These are phyloP conservation scores for Zaprionus ornatus DNA, from an alignment of 1,140 invertebrate genomes.

Conservation along the genomic window DNA sequence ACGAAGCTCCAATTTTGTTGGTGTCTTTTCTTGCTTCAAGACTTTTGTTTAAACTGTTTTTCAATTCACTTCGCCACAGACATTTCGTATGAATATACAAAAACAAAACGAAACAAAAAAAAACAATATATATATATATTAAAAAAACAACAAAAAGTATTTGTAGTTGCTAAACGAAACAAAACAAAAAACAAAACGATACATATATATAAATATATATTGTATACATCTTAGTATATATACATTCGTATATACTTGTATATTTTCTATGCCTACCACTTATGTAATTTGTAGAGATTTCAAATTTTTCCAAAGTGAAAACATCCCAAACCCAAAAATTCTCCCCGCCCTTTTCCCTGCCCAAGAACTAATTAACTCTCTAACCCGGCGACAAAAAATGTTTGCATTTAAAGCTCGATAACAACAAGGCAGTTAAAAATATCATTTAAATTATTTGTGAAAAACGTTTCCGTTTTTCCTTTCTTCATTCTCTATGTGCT, in stretches of 20 bases:
- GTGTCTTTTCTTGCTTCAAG: conserved; percentile 17
- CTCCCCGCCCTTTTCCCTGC: neutral
- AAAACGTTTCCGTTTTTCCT: conserved; percentile 32
- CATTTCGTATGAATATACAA: conserved; percentile 54
- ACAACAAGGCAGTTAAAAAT: conserved; percentile 46
- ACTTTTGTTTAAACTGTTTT: conserved; percentile 37
- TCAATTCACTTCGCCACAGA: conserved; percentile 40
- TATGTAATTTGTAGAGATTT: conserved; percentile 82
- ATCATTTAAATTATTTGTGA: conserved; percentile 56
- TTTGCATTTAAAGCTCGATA: conserved; percentile 61
- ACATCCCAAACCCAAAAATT: neutral
- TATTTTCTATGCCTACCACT: conserved; percentile 82
- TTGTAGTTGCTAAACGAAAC: conserved; percentile 68
- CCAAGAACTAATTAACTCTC: conserved; percentile 14
- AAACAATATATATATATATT: conserved; percentile 53
- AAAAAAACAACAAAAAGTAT: conserved; percentile 65
- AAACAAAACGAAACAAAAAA: conserved; percentile 19
- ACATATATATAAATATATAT: conserved; percentile 59
- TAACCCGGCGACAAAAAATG: conserved; percentile 40
- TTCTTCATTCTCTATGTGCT: conserved; percentile 23
- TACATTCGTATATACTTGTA: conserved; percentile 77
- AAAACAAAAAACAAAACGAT: conserved; percentile 53
- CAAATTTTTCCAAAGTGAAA: conserved; percentile 60
- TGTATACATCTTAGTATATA: conserved; percentile 71
- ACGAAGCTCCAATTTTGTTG: conserved; percentile 34